Base-by-base conservation (phyloP, 2,113 vertebrate genomes). In the Pomatostomus ruficeps region DNA sequence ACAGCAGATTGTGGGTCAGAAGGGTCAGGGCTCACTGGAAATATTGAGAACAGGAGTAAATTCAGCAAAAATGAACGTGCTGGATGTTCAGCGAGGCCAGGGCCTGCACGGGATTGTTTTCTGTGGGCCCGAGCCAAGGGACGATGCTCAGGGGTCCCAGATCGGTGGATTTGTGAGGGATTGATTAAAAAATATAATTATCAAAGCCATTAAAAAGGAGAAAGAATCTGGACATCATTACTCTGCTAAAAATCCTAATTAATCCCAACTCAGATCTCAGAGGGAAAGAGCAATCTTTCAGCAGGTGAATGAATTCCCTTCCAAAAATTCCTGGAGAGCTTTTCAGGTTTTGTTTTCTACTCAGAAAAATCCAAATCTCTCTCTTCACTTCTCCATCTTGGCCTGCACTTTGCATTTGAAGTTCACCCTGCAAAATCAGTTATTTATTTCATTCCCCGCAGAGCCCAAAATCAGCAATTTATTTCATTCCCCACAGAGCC, bases 91-190 rank as follows among this genome's bases (percentile, higher is more conserved):
- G 62, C 14, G 55, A 68, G 58, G 84, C 78, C 93, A 96, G 94
- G 96, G 96, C 91, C 75, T 94, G 51, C 68, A 91, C 95, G 95
- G 94, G 92, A 97, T 46, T 97, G 91, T 98, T 98, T 97, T 83
- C 89, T 70, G 71, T 97, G 97, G 92, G 86, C 26, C 45, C 11
- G 43, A 91, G 96, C 95, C 96, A 98, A 97, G 94, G 84, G 81
- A 35, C 54, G 58, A 91, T 52, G 82, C 90, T 97, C 92, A 97
- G 91, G 67, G 95, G 88, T 54, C 89, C 72, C 67, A 91, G 76
- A 95, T 71, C 73, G 55, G 79, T 93, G 94, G 78, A 93, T 97
- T 97, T 97, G 95, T 51, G 89, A 94, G 76, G 14, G 40, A 89
- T 89, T 80, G 65, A 91, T 91, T 75, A 8, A 89, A 95, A 96